These are phyloP conservation scores for Rhea americana DNA, from an alignment of 2,113 vertebrate species.

Conservation along the genomic window DNA sequence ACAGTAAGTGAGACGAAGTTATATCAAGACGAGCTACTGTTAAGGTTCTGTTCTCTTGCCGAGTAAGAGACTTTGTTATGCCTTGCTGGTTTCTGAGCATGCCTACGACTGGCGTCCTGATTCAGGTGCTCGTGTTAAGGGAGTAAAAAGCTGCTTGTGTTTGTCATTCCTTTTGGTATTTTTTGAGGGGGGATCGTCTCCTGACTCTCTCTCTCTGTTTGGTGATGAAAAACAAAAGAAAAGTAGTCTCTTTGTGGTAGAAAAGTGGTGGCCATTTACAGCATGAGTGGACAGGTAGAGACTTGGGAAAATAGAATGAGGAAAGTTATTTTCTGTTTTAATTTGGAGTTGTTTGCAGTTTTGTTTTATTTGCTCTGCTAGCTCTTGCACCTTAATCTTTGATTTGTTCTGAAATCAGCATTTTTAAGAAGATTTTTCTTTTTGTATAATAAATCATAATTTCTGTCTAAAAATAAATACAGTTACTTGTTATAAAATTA, in stretches of 20 bases:
- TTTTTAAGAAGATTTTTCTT: neutral
- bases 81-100: neutral
- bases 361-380: neutral
- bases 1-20: neutral
- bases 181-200: neutral
- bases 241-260: neutral
- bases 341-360: neutral
- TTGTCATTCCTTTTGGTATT: neutral
- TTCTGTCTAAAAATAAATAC: neutral
- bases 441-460: neutral
- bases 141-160: neutral
- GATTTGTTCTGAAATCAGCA: neutral
- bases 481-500: neutral
- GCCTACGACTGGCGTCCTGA: neutral
- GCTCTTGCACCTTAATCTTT: neutral
- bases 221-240: neutral
- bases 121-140: neutral
- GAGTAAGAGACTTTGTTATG: neutral
- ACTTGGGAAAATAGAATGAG: neutral
- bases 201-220: neutral
- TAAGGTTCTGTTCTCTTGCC: neutral
- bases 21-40: neutral
- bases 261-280: neutral
- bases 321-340: neutral
- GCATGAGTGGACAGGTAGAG: neutral